phyloP scores from a whole-genome alignment of 1,140 invertebrate species.

The Dryas iulia region DNA sequence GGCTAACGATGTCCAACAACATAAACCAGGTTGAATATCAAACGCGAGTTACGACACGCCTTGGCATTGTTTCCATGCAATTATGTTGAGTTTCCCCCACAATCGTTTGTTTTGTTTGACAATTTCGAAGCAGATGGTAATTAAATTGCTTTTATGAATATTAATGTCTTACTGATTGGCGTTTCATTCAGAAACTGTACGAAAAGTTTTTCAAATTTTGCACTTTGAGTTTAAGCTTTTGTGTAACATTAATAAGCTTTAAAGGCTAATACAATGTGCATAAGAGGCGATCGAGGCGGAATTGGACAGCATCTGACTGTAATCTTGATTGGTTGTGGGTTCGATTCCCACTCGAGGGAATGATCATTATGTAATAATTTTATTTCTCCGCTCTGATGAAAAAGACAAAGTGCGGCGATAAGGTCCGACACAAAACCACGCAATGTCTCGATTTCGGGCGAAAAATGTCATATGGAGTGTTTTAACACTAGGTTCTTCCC shows the following conservation, averaged over 20 bases:
- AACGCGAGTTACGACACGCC: constrained; percentile 17
- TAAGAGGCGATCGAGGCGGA: too few relatives aligned
- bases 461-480: too few relatives aligned
- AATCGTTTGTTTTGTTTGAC: background rate
- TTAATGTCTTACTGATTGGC: background rate
- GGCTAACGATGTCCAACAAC: constrained; percentile 10
- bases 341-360: too few relatives aligned
- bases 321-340: too few relatives aligned
- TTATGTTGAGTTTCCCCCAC: background rate
- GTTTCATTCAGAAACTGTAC: background rate
- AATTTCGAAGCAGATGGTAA: background rate
- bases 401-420: too few relatives aligned
- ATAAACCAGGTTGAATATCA: constrained; percentile 25
- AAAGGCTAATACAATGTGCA: background rate
- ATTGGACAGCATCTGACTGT: too few relatives aligned
- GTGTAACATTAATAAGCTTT: background rate
- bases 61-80: constrained; percentile 15
- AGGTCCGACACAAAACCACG: too few relatives aligned
- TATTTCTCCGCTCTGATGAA: too few relatives aligned
- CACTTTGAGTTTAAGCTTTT: background rate
- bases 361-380: too few relatives aligned
- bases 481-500: too few relatives aligned
- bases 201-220: background rate
- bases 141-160: constrained; percentile 5
- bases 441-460: too few relatives aligned